Evolutionary conservation across 2,888 invertebrate genomes (phyloP).

Genomic region (Hofmannophila pseudospretella): DNA sequence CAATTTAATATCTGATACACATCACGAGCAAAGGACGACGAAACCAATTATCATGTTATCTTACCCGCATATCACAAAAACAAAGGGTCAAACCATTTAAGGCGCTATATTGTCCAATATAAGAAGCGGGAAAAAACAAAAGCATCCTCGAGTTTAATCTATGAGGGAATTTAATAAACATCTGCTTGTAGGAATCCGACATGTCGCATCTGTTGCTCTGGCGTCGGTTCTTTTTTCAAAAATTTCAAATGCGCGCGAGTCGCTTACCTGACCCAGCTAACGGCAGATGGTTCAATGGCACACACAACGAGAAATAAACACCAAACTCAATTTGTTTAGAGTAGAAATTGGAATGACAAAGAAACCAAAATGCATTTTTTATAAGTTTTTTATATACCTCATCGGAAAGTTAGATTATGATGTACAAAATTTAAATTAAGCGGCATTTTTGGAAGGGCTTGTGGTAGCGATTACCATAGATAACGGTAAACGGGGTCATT

Average conservation of each 20-base stretch:
- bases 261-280: slow-evolving; percentile 39
- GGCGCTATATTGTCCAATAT: slow-evolving; percentile 58
- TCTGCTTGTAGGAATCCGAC: slow-evolving; percentile 72
- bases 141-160: slow-evolving; percentile 63
- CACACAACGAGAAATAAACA: slow-evolving; percentile 24
- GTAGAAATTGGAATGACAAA: slow-evolving; percentile 16
- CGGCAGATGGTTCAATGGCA: slow-evolving; percentile 61
- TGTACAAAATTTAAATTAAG: slow-evolving; percentile 69
- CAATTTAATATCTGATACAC: slow-evolving; percentile 31
- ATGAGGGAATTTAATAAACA: slow-evolving; percentile 73
- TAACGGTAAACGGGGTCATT: slow-evolving; percentile 69
- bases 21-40: slow-evolving; percentile 37
- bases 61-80: slow-evolving; percentile 59
- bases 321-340: slow-evolving; percentile 20
- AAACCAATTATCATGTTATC: slow-evolving; percentile 55
- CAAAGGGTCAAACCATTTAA: slow-evolving; percentile 61
- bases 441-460: slow-evolving; percentile 47
- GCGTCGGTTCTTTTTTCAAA: slow-evolving; percentile 59
- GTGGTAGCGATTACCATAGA: slow-evolving; percentile 59
- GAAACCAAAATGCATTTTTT: slow-evolving; percentile 21
- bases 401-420: slow-evolving; percentile 62
- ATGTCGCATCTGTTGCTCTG: slow-evolving; percentile 71
- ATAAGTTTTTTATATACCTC: slow-evolving; percentile 26
- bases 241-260: slow-evolving; percentile 70
- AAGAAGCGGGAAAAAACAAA: slow-evolving; percentile 59